These are phyloP conservation scores for Salvelinus fontinalis DNA, from an alignment of 2,113 vertebrate genomes.

Conservation along the genomic window DNA sequence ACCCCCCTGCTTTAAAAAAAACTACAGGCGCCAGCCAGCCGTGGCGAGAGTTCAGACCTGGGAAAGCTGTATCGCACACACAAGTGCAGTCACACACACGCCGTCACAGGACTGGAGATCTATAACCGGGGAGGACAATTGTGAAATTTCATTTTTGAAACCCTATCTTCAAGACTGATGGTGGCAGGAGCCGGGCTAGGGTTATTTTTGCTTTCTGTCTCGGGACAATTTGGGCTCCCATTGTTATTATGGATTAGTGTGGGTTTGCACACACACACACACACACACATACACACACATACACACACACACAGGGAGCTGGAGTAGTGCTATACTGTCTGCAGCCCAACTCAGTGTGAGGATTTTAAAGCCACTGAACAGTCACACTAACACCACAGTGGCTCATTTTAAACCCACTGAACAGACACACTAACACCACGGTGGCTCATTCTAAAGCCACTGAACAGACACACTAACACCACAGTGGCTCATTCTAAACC, in stretches of 20 bases:
- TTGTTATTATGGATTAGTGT: conserved; percentile 44
- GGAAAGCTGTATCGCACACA: neutral
- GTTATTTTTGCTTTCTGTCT: neutral
- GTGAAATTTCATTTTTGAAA: conserved; percentile 12
- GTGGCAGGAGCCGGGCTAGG: conserved; percentile 4
- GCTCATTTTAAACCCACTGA: too few relatives aligned
- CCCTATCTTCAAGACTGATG: conserved; percentile 4
- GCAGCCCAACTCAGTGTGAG: conserved; percentile 1
- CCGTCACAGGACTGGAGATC: neutral
- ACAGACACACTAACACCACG: too few relatives aligned
- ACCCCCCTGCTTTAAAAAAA: neutral
- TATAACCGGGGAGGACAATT: conserved; percentile 10
- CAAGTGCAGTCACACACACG: too few relatives aligned
- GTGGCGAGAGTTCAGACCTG: neutral
- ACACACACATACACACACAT: neutral
- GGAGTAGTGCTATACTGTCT: neutral
- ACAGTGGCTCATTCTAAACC: too few relatives aligned
- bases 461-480: too few relatives aligned
- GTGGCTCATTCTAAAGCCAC: too few relatives aligned
- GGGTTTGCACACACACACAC: neutral
- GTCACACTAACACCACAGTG: too few relatives aligned
- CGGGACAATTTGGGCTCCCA: conserved; percentile 14
- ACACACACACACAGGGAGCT: conserved; percentile 12
- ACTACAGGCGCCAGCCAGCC: too few relatives aligned
- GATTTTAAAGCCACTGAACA: conserved; percentile 13